Conservation (phyloP, 2,113 vertebrate species). For the Myotis yumanensis region DNA sequence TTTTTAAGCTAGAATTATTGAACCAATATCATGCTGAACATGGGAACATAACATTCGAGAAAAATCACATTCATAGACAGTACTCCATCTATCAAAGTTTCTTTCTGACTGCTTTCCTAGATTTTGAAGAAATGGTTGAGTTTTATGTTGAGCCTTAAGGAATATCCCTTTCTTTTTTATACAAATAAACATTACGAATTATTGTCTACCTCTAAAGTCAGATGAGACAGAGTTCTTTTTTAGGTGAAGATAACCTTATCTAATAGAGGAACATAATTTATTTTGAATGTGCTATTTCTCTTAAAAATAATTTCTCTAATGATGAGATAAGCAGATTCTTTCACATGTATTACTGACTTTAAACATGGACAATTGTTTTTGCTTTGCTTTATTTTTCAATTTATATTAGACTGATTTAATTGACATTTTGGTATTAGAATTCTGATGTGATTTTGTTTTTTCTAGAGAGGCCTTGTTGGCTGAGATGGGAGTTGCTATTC, state of each 20-base stretch:
- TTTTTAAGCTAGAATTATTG: constrained; percentile 37
- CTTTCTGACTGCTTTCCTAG: constrained; percentile 37
- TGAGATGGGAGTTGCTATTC: constrained; percentile 99
- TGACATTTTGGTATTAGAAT: background rate
- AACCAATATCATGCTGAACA: background rate
- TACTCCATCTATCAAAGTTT: background rate
- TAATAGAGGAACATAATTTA: background rate
- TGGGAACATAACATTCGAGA: background rate
- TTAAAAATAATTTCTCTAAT: constrained; percentile 30
- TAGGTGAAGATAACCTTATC: background rate
- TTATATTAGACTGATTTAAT: background rate
- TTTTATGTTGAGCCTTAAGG: background rate
- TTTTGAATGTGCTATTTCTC: constrained; percentile 28
- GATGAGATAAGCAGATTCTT: background rate
- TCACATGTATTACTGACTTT: background rate
- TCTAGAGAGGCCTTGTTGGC: constrained; percentile 95
- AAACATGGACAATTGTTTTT: background rate
- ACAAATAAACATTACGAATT: constrained; percentile 32
- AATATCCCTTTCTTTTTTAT: background rate
- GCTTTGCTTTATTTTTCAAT: background rate
- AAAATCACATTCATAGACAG: background rate
- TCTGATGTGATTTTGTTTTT: constrained; percentile 35
- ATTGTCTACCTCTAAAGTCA: background rate
- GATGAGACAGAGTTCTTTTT: constrained; percentile 15
- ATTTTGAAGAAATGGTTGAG: constrained; percentile 17